Percentiles rank a stretch among this genome's conserved stretches.
Conservation (phyloP, 2,113 vertebrate species). For the Neopipo cinnamomea region DNA sequence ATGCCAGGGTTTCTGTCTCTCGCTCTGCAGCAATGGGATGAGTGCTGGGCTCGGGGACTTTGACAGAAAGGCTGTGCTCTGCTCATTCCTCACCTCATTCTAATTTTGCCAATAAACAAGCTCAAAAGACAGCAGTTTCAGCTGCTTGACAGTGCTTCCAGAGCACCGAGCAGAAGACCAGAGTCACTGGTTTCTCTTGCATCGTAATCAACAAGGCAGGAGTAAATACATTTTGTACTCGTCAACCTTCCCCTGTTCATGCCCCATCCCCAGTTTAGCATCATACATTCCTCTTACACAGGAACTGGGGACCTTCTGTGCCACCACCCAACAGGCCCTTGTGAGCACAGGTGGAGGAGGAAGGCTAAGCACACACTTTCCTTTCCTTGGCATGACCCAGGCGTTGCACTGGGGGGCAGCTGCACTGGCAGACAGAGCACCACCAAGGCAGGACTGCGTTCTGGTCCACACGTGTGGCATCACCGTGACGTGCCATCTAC, state of each 20-base stretch:
- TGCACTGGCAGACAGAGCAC: neutral
- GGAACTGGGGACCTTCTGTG: neutral
- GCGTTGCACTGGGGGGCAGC: neutral
- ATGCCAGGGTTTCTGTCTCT: neutral
- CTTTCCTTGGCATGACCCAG: neutral
- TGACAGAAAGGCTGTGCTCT: neutral
- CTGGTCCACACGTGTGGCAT: neutral
- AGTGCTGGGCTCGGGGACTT: neutral
- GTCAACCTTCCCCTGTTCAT: neutral
- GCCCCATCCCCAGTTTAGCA: neutral
- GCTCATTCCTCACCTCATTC: neutral
- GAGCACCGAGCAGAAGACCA: neutral
- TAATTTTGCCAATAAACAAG: neutral
- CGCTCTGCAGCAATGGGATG: neutral
- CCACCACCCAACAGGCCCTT: neutral
- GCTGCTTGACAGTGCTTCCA: neutral
- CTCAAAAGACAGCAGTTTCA: neutral
- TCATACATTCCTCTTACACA: neutral
- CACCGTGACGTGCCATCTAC: neutral
- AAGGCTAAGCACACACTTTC: neutral
- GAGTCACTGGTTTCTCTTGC: neutral
- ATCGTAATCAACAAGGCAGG: neutral
- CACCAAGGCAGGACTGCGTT: neutral
- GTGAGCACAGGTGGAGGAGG: neutral
- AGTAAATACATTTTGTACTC: neutral